A percentile compares a stretch with the other conserved stretches of the same genome.
These are phyloP conservation scores for Sogatella furcifera DNA, from an alignment of 1,140 invertebrate species.

Conservation along the genomic window DNA sequence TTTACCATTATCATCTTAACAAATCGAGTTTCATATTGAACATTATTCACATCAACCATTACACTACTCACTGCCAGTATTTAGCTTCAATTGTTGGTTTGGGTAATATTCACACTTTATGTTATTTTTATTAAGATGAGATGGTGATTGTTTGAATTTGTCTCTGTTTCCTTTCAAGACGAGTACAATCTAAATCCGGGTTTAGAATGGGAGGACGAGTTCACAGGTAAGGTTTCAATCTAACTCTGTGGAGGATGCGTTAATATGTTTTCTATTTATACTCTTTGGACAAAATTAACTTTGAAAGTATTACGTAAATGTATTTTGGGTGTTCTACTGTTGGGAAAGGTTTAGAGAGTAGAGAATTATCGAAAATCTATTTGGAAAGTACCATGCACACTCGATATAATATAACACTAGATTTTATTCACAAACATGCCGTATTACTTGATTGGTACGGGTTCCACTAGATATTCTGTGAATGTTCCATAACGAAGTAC, in stretches of 20 bases:
- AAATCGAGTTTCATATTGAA: not conserved
- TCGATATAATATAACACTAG: not conserved
- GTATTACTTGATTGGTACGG: not conserved
- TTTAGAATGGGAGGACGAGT: constrained; percentile 99
- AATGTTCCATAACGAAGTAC: no score
- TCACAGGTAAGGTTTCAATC: constrained; percentile 74
- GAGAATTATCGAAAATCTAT: no score
- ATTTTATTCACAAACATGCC: not conserved
- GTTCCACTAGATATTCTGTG: no score
- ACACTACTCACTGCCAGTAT: not conserved
- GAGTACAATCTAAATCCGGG: constrained; percentile 97
- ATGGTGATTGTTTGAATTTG: constrained; percentile 32
- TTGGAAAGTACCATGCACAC: not conserved
- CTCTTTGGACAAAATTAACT: constrained; percentile 1
- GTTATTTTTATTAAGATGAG: constrained; percentile 9
- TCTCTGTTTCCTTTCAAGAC: constrained; percentile 76
- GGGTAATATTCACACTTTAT: constrained; percentile 1
- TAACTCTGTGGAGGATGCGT: constrained; percentile 25
- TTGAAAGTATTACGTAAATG: not conserved
- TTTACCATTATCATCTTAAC: not conserved
- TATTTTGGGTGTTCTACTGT: not conserved
- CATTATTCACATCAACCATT: not conserved
- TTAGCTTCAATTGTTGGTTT: not conserved
- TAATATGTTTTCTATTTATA: constrained; percentile 23
- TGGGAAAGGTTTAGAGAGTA: not conserved